Evolutionary conservation across 1,140 invertebrate species (phyloP), one percentile per base, ranked within the genome.

Genomic region (Panulirus ornatus): DNA sequence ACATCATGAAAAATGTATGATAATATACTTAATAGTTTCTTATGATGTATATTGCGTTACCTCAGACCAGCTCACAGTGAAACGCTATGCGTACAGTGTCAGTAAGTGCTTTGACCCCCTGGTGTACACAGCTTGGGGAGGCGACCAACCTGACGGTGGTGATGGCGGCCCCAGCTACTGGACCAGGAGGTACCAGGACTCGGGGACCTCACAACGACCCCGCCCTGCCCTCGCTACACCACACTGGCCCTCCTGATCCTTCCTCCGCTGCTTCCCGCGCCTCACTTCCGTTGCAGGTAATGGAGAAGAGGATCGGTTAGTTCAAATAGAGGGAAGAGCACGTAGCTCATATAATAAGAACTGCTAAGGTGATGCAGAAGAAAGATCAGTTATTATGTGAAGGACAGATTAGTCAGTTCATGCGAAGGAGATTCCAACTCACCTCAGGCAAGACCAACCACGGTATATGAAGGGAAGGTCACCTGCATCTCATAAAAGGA

Each of bases 281-380:
- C 36, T 84, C 82, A 0, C 82, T 84, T 38, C 63, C 82, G 38
- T 58, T 84, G 2, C 82, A 84, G 82, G 82, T 84, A 75, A 42
- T 38, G 30, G 5, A 6, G 19, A 34, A 11, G 70, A 2, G 34
- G 2, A 11, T 22, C n/a, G 6, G 34, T 54, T 9, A n/a, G n/a
- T n/a, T n/a, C n/a, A n/a, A n/a, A n/a, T n/a, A n/a, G n/a, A n/a
- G n/a, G n/a, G n/a, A n/a, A n/a, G n/a, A n/a, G n/a, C n/a, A n/a
- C n/a, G n/a, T n/a, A n/a, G n/a, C n/a, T n/a, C n/a, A n/a, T n/a
- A n/a, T n/a, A n/a, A n/a, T n/a, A n/a, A n/a, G n/a, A n/a, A n/a
- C n/a, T n/a, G n/a, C n/a, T n/a, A n/a, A 16, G 44, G 16, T 16
- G 8, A 16, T 47, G 16, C 8, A 11, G 44, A 16, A 47, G 44